phyloP scores from a whole-genome alignment of 2,797 vertebrate genomes.

The Clarias platycephalus region DNA sequence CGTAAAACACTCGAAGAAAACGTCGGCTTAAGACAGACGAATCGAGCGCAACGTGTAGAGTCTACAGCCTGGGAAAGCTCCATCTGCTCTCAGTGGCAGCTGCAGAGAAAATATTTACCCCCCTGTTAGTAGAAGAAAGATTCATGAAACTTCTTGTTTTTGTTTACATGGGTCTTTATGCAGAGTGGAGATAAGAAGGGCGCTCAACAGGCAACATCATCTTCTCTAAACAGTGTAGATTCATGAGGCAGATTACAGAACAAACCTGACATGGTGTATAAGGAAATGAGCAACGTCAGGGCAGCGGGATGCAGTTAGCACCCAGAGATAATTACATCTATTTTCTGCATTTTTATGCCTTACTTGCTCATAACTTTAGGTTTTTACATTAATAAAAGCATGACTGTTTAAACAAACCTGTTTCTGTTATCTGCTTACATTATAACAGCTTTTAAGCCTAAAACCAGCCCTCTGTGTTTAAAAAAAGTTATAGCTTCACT shows the following conservation, averaged over 20 bases:
- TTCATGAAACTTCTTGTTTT: not conserved
- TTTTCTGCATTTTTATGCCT: too few relatives aligned
- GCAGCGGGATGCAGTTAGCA: not conserved
- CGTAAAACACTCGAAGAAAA: conserved; percentile 16
- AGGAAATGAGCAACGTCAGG: not conserved
- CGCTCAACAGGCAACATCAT: not conserved
- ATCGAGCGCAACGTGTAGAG: not conserved
- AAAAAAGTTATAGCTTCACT: not conserved
- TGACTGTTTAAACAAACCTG: not conserved
- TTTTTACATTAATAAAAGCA: too few relatives aligned
- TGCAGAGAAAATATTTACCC: not conserved
- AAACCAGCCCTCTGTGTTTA: not conserved
- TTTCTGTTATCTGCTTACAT: not conserved
- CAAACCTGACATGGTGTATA: not conserved
- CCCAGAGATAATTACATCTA: not conserved
- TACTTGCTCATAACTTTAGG: not conserved
- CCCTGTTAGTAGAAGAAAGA: not conserved
- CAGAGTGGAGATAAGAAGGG: not conserved
- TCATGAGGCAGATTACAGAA: not conserved
- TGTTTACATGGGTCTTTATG: not conserved
- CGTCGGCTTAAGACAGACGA: conserved; percentile 6
- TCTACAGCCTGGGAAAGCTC: conserved; percentile 30
- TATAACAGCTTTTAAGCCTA: not conserved
- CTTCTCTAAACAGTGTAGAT: not conserved
- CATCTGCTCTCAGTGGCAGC: conserved; percentile 31